Conservation (phyloP, 2,888 invertebrate genomes). For the Sussaba pulchella region DNA sequence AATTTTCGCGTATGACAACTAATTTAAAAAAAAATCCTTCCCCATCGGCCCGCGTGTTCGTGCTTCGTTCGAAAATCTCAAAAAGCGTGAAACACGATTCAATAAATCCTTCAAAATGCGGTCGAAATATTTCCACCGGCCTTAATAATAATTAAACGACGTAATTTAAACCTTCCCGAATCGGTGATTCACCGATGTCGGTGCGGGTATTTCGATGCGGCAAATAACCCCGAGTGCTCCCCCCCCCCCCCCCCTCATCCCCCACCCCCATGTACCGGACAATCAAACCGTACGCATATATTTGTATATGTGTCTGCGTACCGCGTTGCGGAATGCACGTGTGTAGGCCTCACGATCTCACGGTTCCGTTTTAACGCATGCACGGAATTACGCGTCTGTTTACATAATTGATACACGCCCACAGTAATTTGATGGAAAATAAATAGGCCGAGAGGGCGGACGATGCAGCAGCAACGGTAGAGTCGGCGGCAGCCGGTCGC, state of each 20-base stretch:
- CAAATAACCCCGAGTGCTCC: slow-evolving; percentile 23
- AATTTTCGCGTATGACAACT: too few relatives aligned
- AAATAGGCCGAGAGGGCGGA: slow-evolving; percentile 65
- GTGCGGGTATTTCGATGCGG: slow-evolving; percentile 11
- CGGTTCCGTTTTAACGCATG: slow-evolving; percentile 38
- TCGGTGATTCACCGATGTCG: neutral
- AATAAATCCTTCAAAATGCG: neutral
- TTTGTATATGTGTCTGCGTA: slow-evolving; percentile 12
- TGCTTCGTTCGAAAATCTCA: neutral
- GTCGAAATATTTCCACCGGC: neutral
- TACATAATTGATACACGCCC: slow-evolving; percentile 69
- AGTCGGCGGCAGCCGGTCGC: slow-evolving; percentile 44
- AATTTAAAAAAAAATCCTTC: too few relatives aligned
- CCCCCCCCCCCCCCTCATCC: too few relatives aligned
- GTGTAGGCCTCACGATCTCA: slow-evolving; percentile 20
- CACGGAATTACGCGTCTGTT: slow-evolving; percentile 66
- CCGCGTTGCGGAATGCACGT: slow-evolving; percentile 4
- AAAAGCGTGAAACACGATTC: neutral
- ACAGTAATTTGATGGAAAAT: slow-evolving; percentile 72
- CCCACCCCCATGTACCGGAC: neutral
- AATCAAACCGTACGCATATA: neutral
- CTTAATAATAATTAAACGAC: neutral
- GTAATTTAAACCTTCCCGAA: neutral
- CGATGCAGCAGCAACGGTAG: slow-evolving; percentile 14
- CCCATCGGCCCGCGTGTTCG: too few relatives aligned